phyloP scores from a whole-genome alignment of 2,113 vertebrate species.

The Shinisaurus crocodilurus region DNA sequence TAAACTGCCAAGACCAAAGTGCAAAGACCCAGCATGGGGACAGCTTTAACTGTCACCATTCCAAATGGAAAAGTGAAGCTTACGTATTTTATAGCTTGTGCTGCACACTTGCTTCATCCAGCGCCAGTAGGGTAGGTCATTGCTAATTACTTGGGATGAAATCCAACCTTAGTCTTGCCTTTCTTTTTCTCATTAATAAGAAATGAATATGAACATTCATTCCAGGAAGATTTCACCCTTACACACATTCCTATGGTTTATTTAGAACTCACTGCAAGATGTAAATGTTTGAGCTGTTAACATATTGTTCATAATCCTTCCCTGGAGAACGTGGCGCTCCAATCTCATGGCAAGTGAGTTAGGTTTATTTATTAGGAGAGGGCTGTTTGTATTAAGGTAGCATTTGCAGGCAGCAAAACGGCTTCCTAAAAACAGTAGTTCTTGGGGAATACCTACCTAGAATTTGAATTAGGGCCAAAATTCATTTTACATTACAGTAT shows the following conservation, averaged over 20 bases:
- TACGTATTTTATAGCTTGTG: constrained; percentile 47
- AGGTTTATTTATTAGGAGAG: constrained; percentile 2
- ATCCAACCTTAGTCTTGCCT: constrained; percentile 21
- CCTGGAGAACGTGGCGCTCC: neutral
- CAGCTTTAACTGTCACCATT: constrained; percentile 10
- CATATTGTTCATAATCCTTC: constrained; percentile 10
- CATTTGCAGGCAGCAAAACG: neutral
- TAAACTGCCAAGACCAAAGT: constrained; percentile 16
- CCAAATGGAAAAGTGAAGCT: constrained; percentile 45
- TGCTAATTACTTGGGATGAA: constrained; percentile 43
- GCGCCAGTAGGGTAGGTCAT: constrained; percentile 30
- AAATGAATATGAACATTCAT: constrained; percentile 9
- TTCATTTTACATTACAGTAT: neutral
- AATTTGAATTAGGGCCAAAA: neutral
- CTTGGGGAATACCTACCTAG: neutral
- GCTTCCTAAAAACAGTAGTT: neutral
- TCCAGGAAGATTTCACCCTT: neutral
- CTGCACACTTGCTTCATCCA: constrained; percentile 16
- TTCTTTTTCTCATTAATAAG: constrained; percentile 5
- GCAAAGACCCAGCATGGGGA: neutral
- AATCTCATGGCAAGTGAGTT: neutral
- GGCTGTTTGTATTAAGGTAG: neutral
- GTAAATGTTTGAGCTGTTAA: constrained; percentile 24
- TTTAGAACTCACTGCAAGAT: constrained; percentile 30
- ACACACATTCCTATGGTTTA: constrained; percentile 20